These are phyloP conservation scores for Teleogryllus occipitalis DNA, from an alignment of 1,140 invertebrate genomes.

Conservation along the genomic window DNA sequence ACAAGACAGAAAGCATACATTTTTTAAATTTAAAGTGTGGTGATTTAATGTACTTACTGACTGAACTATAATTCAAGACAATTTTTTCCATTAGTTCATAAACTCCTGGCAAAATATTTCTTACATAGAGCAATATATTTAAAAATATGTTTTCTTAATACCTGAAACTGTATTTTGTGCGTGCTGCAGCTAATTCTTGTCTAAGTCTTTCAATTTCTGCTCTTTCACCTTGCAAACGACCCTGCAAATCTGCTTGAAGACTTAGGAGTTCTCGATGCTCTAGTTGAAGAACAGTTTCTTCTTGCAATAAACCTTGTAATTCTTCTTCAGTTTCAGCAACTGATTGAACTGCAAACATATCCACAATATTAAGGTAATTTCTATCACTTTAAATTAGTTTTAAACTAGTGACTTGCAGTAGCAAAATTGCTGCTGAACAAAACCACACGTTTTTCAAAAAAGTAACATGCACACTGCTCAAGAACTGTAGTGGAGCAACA, in stretches of 20 bases:
- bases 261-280: conserved; percentile 58
- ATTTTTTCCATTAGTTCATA: no score
- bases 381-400: neutral
- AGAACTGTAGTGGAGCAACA: no score
- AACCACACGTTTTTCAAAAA: no score
- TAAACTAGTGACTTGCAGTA: neutral
- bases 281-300: conserved; percentile 39
- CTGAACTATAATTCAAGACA: no score
- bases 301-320: conserved; percentile 24
- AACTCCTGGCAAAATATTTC: no score
- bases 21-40: no score
- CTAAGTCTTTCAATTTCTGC: conserved; percentile 54
- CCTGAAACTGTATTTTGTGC: conserved; percentile 23
- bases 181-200: conserved; percentile 16
- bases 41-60: no score
- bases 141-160: neutral
- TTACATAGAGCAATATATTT: no score
- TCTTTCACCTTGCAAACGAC: conserved; percentile 54
- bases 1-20: no score
- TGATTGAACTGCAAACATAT: neutral
- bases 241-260: conserved; percentile 52
- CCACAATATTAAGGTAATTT: neutral
- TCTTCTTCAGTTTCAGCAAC: conserved; percentile 15
- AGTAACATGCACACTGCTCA: no score
- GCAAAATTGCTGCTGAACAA: neutral